Base-by-base conservation (phyloP, 2,888 invertebrate genomes). In the Pristionchus maxplancki region DNA sequence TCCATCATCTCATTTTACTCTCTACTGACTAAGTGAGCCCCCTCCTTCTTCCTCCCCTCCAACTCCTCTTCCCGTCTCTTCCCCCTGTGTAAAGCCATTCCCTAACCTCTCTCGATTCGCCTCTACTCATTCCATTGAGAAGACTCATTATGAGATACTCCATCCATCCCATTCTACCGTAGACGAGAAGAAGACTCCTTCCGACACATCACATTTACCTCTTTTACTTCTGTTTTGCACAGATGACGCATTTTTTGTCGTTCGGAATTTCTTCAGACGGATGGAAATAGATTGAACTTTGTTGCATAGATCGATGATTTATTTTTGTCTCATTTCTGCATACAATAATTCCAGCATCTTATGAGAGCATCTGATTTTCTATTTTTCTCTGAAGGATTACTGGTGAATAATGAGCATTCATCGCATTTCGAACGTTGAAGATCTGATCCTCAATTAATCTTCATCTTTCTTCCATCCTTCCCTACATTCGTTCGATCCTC, bases 91-190 rank as follows among this genome's bases (percentile, higher is more conserved):
- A 74, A 74, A 74, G 74, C 74, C 74, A 74, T 74, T 74, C 37
- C 40, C 74, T 74, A 13, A 17, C 37, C 81, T 81, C 37, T 78
- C 44, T 78, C 81, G 81, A 50, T 78, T 78, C 78, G n/a, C 44
- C 20, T 44, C 78, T 78, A 78, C 44, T 78, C 78, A 78, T n/a
- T n/a, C n/a, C n/a, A n/a, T 37, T 37, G 74, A 40, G 74, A 40
- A 74, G 74, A 74, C 40, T 74, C 74, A 74, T 81, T 50, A 81
- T 81, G 81, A 48, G 50, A 50, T 48, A 28, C 81, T 81, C 81
- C 48, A 81, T 81, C 81, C 81, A 78, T 78, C 40, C 78, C 78
- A 81, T 81, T 50, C 81, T 48, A 50, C 81, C 74, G 74, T 74
- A 74, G 37, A 74, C 40, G 37, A 24, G 24, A 74, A n/a, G 31